Base-by-base conservation (phyloP, 2,888 invertebrate genomes). In the Cheilosia variabilis region DNA sequence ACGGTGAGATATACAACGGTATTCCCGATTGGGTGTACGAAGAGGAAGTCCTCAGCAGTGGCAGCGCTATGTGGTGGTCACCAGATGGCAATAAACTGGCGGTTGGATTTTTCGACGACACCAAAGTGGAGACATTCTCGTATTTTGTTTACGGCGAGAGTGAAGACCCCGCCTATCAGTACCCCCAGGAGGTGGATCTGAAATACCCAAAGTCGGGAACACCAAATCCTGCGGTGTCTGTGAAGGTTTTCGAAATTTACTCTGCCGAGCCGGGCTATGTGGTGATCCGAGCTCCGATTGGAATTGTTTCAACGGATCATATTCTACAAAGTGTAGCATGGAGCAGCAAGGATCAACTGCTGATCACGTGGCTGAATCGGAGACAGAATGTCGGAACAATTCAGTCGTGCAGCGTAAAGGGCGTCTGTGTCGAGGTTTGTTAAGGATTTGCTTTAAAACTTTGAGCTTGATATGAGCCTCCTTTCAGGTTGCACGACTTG, bases 21-120 rank as follows among this genome's bases (percentile, higher is more conserved):
- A 94, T 96, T 22, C 95, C 97, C 9, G 98, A 98, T 91, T 98
- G 98, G 98, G 95, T 98, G 45, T 98, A 98, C 90, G 98, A 98
- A 94, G 97, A 97, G 94, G 97, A 97, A 92, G 95, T 97, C 13
- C 92, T 97, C 66, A 93, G 93, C 66, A 93, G 94, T 7, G 94
- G 95, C 62, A 94, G 94, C 87, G 97, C 97, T 0, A 89, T 96
- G 88, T 97, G 97, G 97, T 96, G 96, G 93, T 96, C 97, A 0
- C 94, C 95, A 0, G 93, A 94, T 88, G 96, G 96, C 13, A 93
- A 92, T 4, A 93, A 94, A 83, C 90, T 98, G 45, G 96, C 96
- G 0, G 96, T 95, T 63, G 95, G 95, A 0, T 93, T 94, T n/a
- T 96, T 96, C 90, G 94, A 96, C 89, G 96, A 96, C 88, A 94